Percentiles rank a stretch among this genome's conserved stretches.
Evolutionary conservation across 30 jellyfish, hydroid and myxozoan species (phyloP).

Genomic region (Aurelia aurita complex sp. Pacific): DNA sequence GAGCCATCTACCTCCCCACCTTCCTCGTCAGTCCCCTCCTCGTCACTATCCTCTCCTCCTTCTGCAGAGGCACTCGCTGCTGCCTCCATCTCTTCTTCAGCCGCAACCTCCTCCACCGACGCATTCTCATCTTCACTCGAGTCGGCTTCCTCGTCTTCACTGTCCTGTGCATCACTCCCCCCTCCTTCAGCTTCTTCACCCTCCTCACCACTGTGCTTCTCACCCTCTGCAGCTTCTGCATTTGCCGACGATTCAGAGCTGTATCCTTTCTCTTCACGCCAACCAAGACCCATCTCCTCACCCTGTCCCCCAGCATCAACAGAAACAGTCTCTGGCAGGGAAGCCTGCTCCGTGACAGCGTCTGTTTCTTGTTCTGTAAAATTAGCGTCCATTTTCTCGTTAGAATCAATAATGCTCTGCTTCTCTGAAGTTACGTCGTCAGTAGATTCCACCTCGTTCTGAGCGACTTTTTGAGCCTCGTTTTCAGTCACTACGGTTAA

Average conservation of each 20-base stretch:
- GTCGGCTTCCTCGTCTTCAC: constrained; percentile 10
- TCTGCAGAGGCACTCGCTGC: constrained; percentile 9
- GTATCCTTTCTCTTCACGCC: constrained; percentile 42
- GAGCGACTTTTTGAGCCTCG: too few species aligned
- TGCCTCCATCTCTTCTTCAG: constrained; percentile 24
- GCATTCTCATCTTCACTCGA: not conserved
- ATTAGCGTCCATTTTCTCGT: too few species aligned
- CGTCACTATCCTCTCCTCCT: constrained; percentile 25
- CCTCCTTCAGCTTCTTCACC: not conserved
- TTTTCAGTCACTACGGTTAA: too few species aligned
- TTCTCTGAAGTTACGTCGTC: too few species aligned
- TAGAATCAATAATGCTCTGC: too few species aligned
- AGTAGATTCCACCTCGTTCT: too few species aligned
- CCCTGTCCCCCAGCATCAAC: not conserved
- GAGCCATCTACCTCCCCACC: constrained; percentile 1
- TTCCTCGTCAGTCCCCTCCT: not conserved
- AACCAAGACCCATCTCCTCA: not conserved
- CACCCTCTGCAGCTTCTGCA: constrained; percentile 1
- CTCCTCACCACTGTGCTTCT: not conserved
- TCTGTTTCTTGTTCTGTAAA: too few species aligned
- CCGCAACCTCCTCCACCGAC: not conserved
- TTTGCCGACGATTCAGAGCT: constrained; percentile 20
- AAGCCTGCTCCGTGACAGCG: not conserved
- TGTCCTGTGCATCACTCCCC: constrained; percentile 1
- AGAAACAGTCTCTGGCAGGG: not conserved